Conservation (phyloP, 2,113 vertebrate genomes). For the Uria lomvia region DNA sequence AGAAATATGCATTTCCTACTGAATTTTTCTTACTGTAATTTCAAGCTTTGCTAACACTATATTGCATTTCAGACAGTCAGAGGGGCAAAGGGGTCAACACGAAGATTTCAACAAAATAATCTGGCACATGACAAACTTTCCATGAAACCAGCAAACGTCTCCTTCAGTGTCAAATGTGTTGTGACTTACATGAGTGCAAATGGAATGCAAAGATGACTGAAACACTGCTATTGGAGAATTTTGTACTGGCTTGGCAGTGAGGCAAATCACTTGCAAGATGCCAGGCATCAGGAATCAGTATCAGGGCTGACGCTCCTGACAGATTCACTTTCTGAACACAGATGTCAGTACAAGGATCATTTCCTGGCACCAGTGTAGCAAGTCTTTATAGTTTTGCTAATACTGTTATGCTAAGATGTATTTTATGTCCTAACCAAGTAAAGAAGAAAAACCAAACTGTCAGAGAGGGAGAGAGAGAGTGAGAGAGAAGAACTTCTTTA, state of each 20-base stretch:
- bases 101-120: neutral
- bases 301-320: neutral
- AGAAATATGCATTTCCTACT: neutral
- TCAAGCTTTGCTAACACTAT: neutral
- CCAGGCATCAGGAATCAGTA: neutral
- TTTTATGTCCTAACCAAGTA: neutral
- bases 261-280: neutral
- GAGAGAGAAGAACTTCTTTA: neutral
- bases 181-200: neutral
- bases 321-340: neutral
- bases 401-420: neutral
- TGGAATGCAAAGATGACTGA: neutral
- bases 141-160: neutral
- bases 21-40: neutral
- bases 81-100: neutral
- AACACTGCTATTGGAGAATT: neutral
- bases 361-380: accelerated
- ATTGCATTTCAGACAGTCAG: neutral
- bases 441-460: neutral
- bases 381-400: neutral
- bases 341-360: neutral
- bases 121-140: neutral
- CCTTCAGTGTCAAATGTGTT: neutral
- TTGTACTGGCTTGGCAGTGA: neutral
- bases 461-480: neutral